Conservation (phyloP, 2,888 invertebrate species). For the Pyrrhosoma nymphula region DNA sequence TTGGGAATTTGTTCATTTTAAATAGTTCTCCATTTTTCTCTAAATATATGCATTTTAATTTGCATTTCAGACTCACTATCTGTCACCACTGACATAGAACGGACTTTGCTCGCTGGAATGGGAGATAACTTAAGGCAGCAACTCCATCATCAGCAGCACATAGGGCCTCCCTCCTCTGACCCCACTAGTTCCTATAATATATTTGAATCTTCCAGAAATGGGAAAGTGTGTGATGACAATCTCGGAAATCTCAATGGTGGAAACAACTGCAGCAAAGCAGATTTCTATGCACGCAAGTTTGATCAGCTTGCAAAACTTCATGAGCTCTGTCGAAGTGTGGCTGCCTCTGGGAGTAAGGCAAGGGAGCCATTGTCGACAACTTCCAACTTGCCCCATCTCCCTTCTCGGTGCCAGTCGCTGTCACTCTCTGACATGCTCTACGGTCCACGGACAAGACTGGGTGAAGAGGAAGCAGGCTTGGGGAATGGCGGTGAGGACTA, state of each 20-base stretch:
- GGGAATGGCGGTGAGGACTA: conserved; percentile 76
- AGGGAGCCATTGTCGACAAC: conserved; percentile 28
- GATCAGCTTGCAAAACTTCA: conserved; percentile 90
- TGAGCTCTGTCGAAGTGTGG: conserved; percentile 89
- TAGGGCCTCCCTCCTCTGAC: neutral
- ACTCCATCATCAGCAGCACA: conserved; percentile 34
- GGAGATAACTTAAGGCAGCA: conserved; percentile 68
- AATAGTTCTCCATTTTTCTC: too few species aligned
- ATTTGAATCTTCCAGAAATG: conserved; percentile 72
- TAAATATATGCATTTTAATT: neutral
- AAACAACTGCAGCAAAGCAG: conserved; percentile 40
- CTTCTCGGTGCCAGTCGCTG: conserved; percentile 85
- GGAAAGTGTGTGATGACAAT: conserved; percentile 71
- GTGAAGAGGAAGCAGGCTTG: conserved; percentile 36
- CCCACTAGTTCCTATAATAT: conserved; percentile 71
- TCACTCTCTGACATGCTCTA: conserved; percentile 85
- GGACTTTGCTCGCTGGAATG: conserved; percentile 79
- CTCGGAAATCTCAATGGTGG: conserved; percentile 59
- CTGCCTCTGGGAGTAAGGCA: conserved; percentile 79
- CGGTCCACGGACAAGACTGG: conserved; percentile 76
- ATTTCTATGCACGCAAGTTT: conserved; percentile 77
- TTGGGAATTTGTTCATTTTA: too few species aligned
- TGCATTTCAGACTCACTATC: conserved; percentile 78
- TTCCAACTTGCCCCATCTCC: conserved; percentile 73
- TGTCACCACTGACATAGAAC: conserved; percentile 83